Base-by-base conservation (phyloP, 92 coral and sea anemone genomes). In the Porites divaricata region DNA sequence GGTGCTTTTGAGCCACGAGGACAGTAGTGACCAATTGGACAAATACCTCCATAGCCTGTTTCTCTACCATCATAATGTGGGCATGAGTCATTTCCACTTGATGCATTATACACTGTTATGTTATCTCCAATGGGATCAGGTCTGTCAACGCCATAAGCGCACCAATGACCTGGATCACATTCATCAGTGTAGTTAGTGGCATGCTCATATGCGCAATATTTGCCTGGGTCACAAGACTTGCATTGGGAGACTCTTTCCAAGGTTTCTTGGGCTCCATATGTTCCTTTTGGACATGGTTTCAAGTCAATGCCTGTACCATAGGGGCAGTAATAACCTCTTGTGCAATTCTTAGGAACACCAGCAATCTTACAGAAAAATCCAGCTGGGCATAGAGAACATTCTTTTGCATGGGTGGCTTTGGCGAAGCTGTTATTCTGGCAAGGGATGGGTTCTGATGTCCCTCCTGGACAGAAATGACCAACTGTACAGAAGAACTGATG, bases 401-500 rank as follows among this genome's bases (percentile, higher is more conserved):
- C 92, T 85, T 88, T 92, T 24, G 99, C 96, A 75, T 93, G 97
- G 45, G 99, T 96, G 11, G 87, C 80, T 79, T 96, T 96, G 69
- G 96, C 98, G 53, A 95, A 95, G 85, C 98, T 96, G 80, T 95
- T 96, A 88, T 95, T 96, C 78, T 93, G 99, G 74, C 99, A 96
- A 15, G 99, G 99, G 74, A 96, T 93, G 76, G 99, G 99, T 74
- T 96, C 95, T 1, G 99, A 87, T 16, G 83, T 91, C 59, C 92
- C 99, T 10, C 99, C 99, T 23, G 97, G 99, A 68, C 99, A 96
- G 88, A 90, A 96, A 80, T 96, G 94, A 19, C 97, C 97, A 23
- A 96, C 76, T 22, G 91, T 77, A 49, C 99, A 96, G 75, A 89
- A 87, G 72, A 70, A 96, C 16, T 87, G 90, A 4, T 89, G 91